Conservation (phyloP, 2,888 invertebrate species). For the Autographa gamma region DNA sequence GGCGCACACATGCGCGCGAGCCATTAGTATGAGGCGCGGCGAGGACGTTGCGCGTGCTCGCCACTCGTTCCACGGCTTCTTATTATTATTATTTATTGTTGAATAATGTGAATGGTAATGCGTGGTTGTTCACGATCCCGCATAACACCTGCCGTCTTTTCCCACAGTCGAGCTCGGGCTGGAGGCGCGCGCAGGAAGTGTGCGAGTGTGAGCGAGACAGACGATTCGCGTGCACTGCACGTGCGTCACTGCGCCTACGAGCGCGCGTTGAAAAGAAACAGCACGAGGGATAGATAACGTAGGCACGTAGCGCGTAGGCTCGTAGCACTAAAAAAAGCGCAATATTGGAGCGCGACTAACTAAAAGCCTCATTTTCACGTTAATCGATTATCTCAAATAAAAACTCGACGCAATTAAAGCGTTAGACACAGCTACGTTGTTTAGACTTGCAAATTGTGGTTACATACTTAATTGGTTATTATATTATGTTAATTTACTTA, state of each 20-base stretch:
- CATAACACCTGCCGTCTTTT: conserved; percentile 90
- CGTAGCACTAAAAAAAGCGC: conserved; percentile 50
- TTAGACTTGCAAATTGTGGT: conserved; percentile 43
- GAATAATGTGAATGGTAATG: conserved; percentile 89
- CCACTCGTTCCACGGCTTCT: conserved; percentile 88
- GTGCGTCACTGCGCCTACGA: conserved; percentile 71
- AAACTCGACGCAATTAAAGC: conserved; percentile 26
- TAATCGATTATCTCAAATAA: conserved; percentile 35
- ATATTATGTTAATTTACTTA: conserved; percentile 46
- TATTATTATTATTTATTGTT: conserved; percentile 89
- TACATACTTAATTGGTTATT: conserved; percentile 36
- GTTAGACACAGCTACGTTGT: conserved; percentile 17
- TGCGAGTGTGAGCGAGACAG: conserved; percentile 79
- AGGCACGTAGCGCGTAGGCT: conserved; percentile 59
- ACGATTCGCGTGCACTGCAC: conserved; percentile 78
- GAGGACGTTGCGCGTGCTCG: conserved; percentile 86
- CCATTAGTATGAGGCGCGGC: conserved; percentile 82
- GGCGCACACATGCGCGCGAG: conserved; percentile 73
- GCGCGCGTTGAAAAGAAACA: conserved; percentile 67
- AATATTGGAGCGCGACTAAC: conserved; percentile 28
- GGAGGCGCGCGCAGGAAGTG: conserved; percentile 85
- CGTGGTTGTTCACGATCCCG: conserved; percentile 89
- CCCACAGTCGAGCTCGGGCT: conserved; percentile 86
- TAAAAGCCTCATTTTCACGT: conserved; percentile 39
- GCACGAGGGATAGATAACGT: conserved; percentile 68